Evolutionary conservation across 2,888 invertebrate species (phyloP), one percentile per base, ranked within the genome.

Genomic region (Agrenia bidenticulata): DNA sequence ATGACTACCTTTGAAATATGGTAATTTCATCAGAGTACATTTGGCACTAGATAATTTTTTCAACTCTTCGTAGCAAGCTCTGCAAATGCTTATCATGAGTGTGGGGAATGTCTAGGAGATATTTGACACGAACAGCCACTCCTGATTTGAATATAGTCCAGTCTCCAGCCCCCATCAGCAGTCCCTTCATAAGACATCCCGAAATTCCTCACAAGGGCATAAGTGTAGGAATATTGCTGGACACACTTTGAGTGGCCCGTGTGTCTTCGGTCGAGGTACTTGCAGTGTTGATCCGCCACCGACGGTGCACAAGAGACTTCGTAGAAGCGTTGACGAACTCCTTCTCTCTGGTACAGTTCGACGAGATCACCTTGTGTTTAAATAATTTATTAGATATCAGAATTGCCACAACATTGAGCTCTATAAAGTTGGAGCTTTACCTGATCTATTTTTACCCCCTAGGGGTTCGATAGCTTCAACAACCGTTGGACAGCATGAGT

Each of bases 71-170:
- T n/a, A n/a, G n/a, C n/a, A n/a, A n/a, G 39, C 9, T n/a, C n/a
- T n/a, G n/a, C n/a, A 19, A 17, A 45, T 23, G 23, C 11, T 24
- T 24, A 51, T 24, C 23, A 51, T 23, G 51, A 51, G 23, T 51
- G 51, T 23, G 5, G 19, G 7, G 23, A 51, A 51, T 24, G 21
- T 23, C 51, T 55, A 1, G 60, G 54, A 26, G 67, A 63, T n/a
- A 92, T 85, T 79, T 89, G 88, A 81, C 93, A 93, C 78, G 89
- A 87, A 81, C 93, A 93, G 42, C 92, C 93, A 75, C 89, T 89
- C 65, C 91, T 84, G 69, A 93, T 87, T 77, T 85, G 83, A 77
- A 93, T 89, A 81, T 91, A 90, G 82, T 92, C 92, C 81, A 92
- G 82, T 69, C 88, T 86, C 87, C 89, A 92, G 81, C 41, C 81